A percentile compares a stretch with the other conserved stretches of the same genome.
Evolutionary conservation across 2,888 invertebrate species (phyloP).

Genomic region (Tholera decimalis): DNA sequence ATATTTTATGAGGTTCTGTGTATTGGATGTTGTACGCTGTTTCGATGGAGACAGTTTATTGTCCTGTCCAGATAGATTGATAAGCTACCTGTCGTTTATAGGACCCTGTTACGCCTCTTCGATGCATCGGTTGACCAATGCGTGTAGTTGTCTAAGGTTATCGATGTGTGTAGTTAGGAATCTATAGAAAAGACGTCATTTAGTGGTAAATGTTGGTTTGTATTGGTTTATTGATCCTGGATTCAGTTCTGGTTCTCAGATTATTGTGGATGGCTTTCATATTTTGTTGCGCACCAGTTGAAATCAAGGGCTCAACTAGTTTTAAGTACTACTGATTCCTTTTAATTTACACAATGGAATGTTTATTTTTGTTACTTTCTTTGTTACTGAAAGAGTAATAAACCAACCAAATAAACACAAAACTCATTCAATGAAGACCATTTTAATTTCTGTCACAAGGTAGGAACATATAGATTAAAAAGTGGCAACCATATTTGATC

Average conservation of each 20-base stretch:
- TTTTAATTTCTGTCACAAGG: no score
- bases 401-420: no score
- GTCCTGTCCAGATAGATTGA: conserved; percentile 47
- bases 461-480: not conserved
- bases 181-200: not conserved
- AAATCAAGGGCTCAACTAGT: no score
- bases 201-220: not conserved
- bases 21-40: conserved; percentile 22
- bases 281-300: not conserved
- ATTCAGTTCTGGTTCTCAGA: not conserved
- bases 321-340: not conserved
- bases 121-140: conserved; percentile 35
- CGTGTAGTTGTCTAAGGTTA: not conserved
- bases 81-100: conserved; percentile 42
- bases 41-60: conserved; percentile 54
- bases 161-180: not conserved
- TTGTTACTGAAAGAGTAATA: not conserved
- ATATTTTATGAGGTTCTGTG: conserved; percentile 41
- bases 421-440: no score
- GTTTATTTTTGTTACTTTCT: not conserved
- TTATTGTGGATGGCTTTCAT: no score
- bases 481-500: no score
- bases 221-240: conserved; percentile 15
- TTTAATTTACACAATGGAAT: not conserved
- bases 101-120: conserved; percentile 49